Evolutionary conservation across 1,140 invertebrate species (phyloP), one percentile per base, ranked within the genome.

Genomic region (Camponotus vicinus): DNA sequence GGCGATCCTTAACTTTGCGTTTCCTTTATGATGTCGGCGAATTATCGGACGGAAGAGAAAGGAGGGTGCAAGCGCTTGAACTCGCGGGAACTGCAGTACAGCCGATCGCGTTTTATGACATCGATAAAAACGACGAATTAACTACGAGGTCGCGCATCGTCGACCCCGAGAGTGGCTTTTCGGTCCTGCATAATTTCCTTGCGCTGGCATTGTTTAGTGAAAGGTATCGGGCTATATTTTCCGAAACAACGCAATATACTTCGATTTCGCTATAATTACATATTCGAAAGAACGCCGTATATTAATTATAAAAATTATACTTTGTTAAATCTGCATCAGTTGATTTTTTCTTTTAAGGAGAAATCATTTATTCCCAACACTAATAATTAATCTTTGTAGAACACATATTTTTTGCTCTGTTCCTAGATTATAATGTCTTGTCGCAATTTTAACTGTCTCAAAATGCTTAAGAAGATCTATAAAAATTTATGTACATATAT

Each of bases 91-190:
- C 40, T 40, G 55, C 79, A 45, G 73, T 82, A 82, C 55, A 55
- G 21, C 27, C 52, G 67, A 27, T 40, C 55, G 21, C 34, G 52
- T 55, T 82, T 82, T 82, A 71, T 18, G 69, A 73, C n/a, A 4
- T 18, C 52, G 78, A 82, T 82, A 73, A 82, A 82, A 82, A 73
- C 55, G 67, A 37, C 21, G 52, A 82, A 82, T 82, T 82, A 82
- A 82, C 52, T 73, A 61, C 27, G 37, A 15, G 78, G 13, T 82
- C 78, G 67, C 79, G 70, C 37, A 61, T 73, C 27, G 52, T 73
- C 42, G 55, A 40, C 49, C 13, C 57, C 78, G 67, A 71, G 27
- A 71, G 34, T 73, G 40, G 66, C 40, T 82, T 82, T 45, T 73
- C 40, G 27, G 11, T 61, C 18, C 18, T 55, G 21, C 69, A 82